Percentiles rank a stretch among this genome's conserved stretches.
Conservation (phyloP, 2,113 vertebrate species). For the Pteropus alecto region DNA sequence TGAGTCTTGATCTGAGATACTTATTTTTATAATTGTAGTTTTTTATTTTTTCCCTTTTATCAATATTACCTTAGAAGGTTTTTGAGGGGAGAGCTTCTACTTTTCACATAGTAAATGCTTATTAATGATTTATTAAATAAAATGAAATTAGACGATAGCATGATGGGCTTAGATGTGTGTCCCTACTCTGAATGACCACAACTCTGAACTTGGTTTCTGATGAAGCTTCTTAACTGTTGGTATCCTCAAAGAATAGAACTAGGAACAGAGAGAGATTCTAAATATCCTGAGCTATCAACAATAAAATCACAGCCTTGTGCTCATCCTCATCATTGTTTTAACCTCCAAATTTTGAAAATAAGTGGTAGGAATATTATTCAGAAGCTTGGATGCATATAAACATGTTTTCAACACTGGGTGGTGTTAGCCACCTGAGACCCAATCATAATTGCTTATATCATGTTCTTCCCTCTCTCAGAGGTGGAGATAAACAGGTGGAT, state of each 20-base stretch:
- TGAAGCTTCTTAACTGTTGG: background rate
- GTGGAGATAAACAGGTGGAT: background rate
- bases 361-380: background rate
- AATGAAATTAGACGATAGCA: background rate
- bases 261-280: background rate
- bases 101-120: background rate
- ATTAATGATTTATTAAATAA: background rate
- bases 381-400: background rate
- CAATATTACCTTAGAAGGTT: background rate
- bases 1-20: background rate
- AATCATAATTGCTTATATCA: background rate
- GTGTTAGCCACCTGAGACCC: background rate
- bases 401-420: background rate
- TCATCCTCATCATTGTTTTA: background rate
- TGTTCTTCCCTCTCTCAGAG: background rate
- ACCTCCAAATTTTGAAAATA: background rate
- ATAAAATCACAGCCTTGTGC: background rate
- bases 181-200: background rate
- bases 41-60: background rate
- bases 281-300: background rate
- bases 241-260: background rate
- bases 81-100: background rate
- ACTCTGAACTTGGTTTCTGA: background rate
- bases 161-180: background rate
- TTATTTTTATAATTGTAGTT: background rate